Base-by-base conservation (phyloP, 1,140 invertebrate species). In the Amphibalanus amphitrite region DNA sequence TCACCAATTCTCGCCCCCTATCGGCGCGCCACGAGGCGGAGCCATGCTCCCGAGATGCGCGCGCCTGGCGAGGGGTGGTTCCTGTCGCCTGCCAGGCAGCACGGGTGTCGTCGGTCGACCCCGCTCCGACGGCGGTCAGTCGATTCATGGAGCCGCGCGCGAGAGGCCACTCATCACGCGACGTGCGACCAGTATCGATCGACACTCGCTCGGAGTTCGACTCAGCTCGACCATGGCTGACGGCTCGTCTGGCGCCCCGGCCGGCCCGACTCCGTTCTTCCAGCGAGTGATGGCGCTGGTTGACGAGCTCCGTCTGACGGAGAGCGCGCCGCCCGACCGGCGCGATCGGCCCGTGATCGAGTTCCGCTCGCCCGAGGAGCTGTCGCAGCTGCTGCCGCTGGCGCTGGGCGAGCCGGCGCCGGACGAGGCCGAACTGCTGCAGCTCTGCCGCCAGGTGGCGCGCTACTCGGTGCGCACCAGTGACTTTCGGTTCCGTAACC, bases 401-500 rank as follows among this genome's bases (percentile, higher is more conserved):
- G 79, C 84, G 30, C 78, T 91, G 10, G 78, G 82, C 26, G 79
- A 84, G 15, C 79, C 81, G 8, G 84, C 85, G 0, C 82, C 84
- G 3, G 83, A 84, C 25, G 87, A 91, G 69, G 86, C 89, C 0
- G 84, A 86, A 71, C 79, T 93, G 10, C 75, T 90, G 13, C 78
- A 82, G 15, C 77, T 89, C 26, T 78, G 91, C 20, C 82, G 82
- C 26, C 77, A 85, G 69, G 84, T 89, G 4, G 81, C 89, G 38
- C 79, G 83, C 70, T 88, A 86, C 78, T 89, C 88, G 67, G 86
- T 91, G 0, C 88, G 88, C 76, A 91, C 90, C 0, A 84, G 83
- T 71, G 88, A 86, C 79, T 83, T 84, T 0, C 82, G 86, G 72
- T 91, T 91, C 78, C 83, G 87, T 74, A 92, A 90, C 82, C 89